phyloP scores from a whole-genome alignment of 2,113 vertebrate genomes.

The Hiodon alosoides region DNA sequence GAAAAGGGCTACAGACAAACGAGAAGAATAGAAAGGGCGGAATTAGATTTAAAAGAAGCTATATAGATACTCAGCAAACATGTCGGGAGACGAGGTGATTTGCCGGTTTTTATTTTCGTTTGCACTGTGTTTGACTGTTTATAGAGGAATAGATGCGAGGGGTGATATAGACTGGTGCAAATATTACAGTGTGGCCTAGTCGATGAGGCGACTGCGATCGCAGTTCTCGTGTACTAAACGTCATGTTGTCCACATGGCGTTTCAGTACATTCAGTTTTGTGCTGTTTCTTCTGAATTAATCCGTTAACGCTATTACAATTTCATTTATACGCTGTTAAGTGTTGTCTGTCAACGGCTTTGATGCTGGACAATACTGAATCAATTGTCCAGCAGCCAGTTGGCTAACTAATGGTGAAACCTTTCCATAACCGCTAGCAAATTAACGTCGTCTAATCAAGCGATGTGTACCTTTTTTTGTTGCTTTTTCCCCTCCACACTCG shows the following conservation, averaged over 20 bases:
- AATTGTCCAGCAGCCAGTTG: not conserved
- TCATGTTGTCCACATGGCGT: not conserved
- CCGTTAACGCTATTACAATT: no score
- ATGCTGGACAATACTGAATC: not conserved
- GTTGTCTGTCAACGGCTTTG: not conserved
- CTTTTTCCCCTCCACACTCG: no score
- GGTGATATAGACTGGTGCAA: not conserved
- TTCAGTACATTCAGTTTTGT: not conserved
- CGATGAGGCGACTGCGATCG: not conserved
- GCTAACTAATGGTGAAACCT: not conserved
- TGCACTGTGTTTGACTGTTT: not conserved
- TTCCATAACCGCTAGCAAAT: no score
- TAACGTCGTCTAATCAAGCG: no score
- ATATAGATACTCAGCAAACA: conserved; percentile 37
- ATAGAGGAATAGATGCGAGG: not conserved
- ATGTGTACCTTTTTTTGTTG: no score
- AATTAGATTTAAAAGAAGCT: not conserved
- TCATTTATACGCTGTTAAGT: no score
- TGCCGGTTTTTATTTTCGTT: not conserved
- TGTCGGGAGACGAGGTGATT: conserved; percentile 71
- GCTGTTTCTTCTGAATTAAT: no score
- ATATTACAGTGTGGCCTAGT: conserved; percentile 9
- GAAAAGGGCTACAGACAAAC: conserved; percentile 36
- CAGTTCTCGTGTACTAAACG: not conserved
- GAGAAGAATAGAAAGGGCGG: not conserved